A percentile compares a stretch with the other conserved stretches of the same genome.
These are phyloP conservation scores for Priapulus caudatus DNA, from an alignment of 2,888 invertebrate species.

Conservation along the genomic window DNA sequence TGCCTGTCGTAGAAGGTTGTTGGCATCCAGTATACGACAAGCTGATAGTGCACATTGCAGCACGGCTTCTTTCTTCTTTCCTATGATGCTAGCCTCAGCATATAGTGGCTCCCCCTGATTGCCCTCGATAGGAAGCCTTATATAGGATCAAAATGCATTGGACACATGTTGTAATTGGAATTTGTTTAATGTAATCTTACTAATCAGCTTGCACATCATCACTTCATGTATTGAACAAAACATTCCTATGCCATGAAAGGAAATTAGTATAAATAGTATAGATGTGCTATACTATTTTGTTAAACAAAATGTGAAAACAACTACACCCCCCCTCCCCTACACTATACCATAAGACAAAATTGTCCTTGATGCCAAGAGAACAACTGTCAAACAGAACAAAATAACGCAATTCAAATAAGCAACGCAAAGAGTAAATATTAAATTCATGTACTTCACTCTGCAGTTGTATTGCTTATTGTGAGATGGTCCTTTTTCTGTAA, in stretches of 20 bases:
- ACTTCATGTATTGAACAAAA: no score
- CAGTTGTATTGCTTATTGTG: slow-evolving; percentile 49
- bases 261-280: no score
- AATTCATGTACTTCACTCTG: slow-evolving; percentile 47
- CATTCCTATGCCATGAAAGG: no score
- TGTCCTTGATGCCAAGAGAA: no score
- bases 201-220: no score
- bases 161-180: not conserved
- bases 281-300: no score
- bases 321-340: no score
- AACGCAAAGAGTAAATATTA: no score
- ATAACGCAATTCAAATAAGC: no score
- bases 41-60: slow-evolving; percentile 87
- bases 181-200: no score
- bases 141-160: slow-evolving; percentile 19
- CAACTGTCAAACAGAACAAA: slow-evolving; percentile 21
- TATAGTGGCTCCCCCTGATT: slow-evolving; percentile 58
- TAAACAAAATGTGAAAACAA: no score
- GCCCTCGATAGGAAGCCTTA: slow-evolving; percentile 69
- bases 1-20: slow-evolving; percentile 71
- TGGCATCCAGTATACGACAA: slow-evolving; percentile 74
- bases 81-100: slow-evolving; percentile 73
- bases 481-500: slow-evolving; percentile 69
- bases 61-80: slow-evolving; percentile 88
- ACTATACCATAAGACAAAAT: no score